Evolutionary conservation across 2,888 invertebrate species (phyloP).

Genomic region (Microctonus brassicae): DNA sequence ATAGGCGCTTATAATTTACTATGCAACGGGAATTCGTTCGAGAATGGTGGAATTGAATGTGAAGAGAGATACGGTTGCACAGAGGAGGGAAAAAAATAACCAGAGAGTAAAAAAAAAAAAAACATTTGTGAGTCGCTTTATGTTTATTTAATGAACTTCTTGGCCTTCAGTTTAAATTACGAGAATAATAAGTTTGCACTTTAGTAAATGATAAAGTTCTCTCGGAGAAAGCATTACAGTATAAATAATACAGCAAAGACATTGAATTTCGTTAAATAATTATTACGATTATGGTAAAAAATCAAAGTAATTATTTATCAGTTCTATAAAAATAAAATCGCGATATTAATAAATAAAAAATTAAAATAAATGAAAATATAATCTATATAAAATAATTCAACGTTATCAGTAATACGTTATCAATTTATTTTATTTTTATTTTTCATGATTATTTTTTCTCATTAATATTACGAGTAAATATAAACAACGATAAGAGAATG

Average conservation of each 20-base stretch:
- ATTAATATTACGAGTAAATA: too few species aligned
- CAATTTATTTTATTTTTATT: too few species aligned
- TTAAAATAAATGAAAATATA: too few species aligned
- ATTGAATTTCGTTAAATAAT: not conserved
- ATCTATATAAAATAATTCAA: too few species aligned
- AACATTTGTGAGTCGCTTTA: too few species aligned
- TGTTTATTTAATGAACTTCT: too few species aligned
- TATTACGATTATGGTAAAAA: too few species aligned
- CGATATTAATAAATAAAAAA: too few species aligned
- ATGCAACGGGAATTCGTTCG: slow-evolving; percentile 29
- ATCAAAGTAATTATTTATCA: too few species aligned
- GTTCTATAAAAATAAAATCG: not conserved
- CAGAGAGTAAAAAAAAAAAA: too few species aligned
- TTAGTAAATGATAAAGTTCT: not conserved
- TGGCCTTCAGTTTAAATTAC: not conserved
- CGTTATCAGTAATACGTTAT: too few species aligned
- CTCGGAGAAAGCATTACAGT: not conserved
- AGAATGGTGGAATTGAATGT: slow-evolving; percentile 39
- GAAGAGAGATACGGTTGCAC: slow-evolving; percentile 22
- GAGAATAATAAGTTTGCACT: not conserved
- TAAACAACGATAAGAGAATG: not conserved
- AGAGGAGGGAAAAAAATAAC: not conserved
- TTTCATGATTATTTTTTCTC: too few species aligned
- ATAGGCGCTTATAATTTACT: slow-evolving; percentile 19
- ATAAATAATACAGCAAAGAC: not conserved